Conservation (phyloP, 2,888 invertebrate species). For the Torymus auratus region DNA sequence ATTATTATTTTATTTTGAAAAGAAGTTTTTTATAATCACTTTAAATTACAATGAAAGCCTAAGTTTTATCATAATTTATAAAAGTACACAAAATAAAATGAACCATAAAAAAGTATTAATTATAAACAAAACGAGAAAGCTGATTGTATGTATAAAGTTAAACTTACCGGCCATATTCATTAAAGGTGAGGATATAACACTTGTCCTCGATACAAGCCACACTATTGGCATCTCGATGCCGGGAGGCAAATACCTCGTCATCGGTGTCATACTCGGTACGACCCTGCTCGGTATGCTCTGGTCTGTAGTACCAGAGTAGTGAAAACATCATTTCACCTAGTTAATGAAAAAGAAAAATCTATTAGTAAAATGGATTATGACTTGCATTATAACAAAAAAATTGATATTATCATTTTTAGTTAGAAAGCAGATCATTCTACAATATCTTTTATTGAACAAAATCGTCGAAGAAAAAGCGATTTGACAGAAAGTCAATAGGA, state of each 20-base stretch:
- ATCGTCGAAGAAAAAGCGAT: too few relatives aligned
- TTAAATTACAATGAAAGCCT: too few relatives aligned
- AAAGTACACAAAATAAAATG: too few relatives aligned
- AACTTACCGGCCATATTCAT: constrained; percentile 95
- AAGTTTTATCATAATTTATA: too few relatives aligned
- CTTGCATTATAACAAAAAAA: too few relatives aligned
- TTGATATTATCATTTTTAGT: too few relatives aligned
- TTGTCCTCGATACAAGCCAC: constrained; percentile 99
- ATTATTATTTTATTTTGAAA: too few relatives aligned
- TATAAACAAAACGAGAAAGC: not conserved
- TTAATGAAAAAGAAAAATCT: constrained; percentile 54
- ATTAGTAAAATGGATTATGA: constrained; percentile 10
- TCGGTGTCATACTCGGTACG: constrained; percentile 87
- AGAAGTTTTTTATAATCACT: too few relatives aligned
- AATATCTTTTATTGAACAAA: too few relatives aligned
- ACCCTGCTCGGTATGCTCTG: constrained; percentile 96
- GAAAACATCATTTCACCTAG: constrained; percentile 98
- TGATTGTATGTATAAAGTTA: not conserved
- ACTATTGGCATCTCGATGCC: constrained; percentile 95
- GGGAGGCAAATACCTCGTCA: constrained; percentile 96
- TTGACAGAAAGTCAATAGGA: too few relatives aligned
- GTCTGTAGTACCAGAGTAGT: constrained; percentile 97
- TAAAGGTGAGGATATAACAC: constrained; percentile 96
- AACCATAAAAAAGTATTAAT: not conserved
- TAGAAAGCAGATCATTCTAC: too few relatives aligned